These are phyloP conservation scores for Phortica okadai DNA, from an alignment of 2,888 invertebrate genomes.

Conservation along the genomic window DNA sequence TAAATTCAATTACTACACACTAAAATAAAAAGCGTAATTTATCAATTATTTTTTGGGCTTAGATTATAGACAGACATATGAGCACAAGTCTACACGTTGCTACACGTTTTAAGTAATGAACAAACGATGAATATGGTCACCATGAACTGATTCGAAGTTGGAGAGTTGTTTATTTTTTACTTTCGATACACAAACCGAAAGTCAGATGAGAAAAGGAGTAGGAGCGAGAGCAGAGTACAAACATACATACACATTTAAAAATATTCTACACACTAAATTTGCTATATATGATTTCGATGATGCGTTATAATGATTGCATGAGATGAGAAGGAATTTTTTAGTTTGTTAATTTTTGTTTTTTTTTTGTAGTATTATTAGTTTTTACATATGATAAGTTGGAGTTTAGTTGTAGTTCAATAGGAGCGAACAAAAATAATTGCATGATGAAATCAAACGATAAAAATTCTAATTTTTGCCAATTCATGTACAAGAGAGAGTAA, in stretches of 20 bases:
- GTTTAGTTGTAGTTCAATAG: constrained; percentile 6
- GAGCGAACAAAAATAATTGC: constrained; percentile 13
- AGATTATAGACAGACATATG: constrained; percentile 8
- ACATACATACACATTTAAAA: constrained; percentile 10
- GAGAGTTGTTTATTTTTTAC: neutral
- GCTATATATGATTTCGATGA: constrained; percentile 10
- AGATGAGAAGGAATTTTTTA: neutral
- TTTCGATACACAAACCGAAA: neutral
- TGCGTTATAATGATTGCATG: constrained; percentile 15
- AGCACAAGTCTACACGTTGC: constrained; percentile 51
- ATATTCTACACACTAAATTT: constrained; percentile 15
- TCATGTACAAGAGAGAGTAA: constrained; percentile 1
- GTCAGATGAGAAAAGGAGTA: constrained; percentile 13
- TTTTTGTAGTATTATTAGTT: neutral
- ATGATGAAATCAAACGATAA: constrained; percentile 24
- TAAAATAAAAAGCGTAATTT: neutral
- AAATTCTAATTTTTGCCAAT: constrained; percentile 17
- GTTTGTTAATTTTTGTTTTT: neutral
- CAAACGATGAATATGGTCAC: neutral
- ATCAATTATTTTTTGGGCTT: neutral
- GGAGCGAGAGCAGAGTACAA: neutral
- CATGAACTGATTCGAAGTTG: neutral
- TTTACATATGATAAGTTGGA: constrained; percentile 5
- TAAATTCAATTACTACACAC: constrained; percentile 18
- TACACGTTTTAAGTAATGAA: constrained; percentile 56